phyloP scores from a whole-genome alignment of 92 coral and sea anemone genomes.

The Scolanthus callimorphus region DNA sequence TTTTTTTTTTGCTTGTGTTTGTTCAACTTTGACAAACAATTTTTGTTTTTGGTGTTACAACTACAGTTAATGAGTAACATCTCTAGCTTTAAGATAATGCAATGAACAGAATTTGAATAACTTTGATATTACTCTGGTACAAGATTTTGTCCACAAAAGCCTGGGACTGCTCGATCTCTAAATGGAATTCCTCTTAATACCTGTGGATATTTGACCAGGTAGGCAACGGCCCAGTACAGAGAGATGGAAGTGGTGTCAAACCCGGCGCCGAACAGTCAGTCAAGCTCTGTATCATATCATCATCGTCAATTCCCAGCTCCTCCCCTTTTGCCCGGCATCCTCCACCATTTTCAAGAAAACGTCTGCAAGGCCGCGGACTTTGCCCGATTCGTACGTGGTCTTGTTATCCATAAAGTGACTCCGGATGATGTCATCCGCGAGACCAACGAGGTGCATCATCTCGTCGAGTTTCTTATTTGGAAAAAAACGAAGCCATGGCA shows the following conservation, averaged over 20 bases:
- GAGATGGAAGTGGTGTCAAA: conserved; percentile 57
- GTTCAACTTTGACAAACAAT: too few species aligned
- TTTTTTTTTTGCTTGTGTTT: too few species aligned
- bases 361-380: conserved; percentile 71
- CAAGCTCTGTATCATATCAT: too few species aligned
- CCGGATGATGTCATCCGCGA: conserved; percentile 7
- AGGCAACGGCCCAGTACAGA: conserved; percentile 62
- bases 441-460: conserved; percentile 5
- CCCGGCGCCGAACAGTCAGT: conserved; percentile 74
- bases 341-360: conserved; percentile 44
- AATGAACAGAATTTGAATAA: too few species aligned
- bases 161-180: too few species aligned
- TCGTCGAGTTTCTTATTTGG: conserved; percentile 33
- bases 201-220: conserved; percentile 45
- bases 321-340: conserved; percentile 16
- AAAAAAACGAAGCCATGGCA: conserved; percentile 57
- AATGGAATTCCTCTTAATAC: too few species aligned
- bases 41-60: too few species aligned
- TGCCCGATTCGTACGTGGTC: conserved; percentile 49
- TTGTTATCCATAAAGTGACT: conserved; percentile 48
- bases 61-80: too few species aligned
- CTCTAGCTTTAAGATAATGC: too few species aligned
- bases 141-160: too few species aligned
- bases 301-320: too few species aligned
- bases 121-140: too few species aligned